Conservation (phyloP, 2,113 vertebrate species). For the Varanus salvator region DNA sequence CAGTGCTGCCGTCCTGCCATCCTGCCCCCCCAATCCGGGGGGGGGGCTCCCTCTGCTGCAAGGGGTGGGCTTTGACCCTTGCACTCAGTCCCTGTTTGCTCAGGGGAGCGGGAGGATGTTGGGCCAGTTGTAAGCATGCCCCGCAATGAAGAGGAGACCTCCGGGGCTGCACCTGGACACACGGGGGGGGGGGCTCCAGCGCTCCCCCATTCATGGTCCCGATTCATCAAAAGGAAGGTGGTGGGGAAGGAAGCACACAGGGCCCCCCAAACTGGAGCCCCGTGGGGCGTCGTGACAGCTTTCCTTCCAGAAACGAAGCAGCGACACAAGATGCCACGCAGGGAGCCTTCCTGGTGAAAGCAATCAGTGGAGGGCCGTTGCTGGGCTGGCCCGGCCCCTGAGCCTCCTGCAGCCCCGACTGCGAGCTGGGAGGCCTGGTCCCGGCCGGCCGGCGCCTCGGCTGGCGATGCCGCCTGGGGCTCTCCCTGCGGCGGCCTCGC, state of each 20-base stretch:
- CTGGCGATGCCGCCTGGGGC: too few relatives aligned
- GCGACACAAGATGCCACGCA: not conserved
- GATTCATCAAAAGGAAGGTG: not conserved
- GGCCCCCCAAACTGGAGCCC: too few relatives aligned
- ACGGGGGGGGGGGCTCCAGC: not conserved
- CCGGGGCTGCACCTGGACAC: not conserved
- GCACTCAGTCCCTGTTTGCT: not conserved
- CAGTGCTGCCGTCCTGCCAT: not conserved
- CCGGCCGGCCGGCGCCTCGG: too few relatives aligned
- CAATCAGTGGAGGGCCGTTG: not conserved
- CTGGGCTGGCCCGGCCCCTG: not conserved
- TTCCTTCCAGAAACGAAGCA: not conserved
- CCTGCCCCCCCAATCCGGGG: fast-evolving
- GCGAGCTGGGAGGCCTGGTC: too few relatives aligned
- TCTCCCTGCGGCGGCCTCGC: too few relatives aligned
- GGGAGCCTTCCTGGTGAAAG: not conserved
- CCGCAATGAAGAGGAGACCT: too few relatives aligned
- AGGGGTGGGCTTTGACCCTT: not conserved
- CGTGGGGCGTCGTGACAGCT: too few relatives aligned
- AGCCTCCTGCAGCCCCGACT: too few relatives aligned
- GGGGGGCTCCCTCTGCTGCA: not conserved
- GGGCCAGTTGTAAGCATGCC: too few relatives aligned
- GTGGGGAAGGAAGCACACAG: not conserved
- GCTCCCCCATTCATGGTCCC: not conserved
- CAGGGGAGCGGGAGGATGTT: not conserved